phyloP scores from a whole-genome alignment of 2,888 invertebrate genomes.

The Phalera bucephala region DNA sequence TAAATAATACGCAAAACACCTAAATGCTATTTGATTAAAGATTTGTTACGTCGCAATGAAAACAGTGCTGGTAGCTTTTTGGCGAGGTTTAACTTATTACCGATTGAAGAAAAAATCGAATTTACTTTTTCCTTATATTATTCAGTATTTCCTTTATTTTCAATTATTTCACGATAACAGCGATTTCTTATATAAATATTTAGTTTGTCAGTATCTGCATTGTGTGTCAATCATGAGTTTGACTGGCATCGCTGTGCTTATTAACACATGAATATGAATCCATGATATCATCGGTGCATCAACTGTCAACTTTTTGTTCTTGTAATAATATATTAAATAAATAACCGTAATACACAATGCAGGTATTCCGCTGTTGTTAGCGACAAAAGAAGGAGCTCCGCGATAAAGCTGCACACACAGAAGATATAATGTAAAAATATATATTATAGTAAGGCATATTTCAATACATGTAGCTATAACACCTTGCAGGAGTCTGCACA shows the following conservation, averaged over 20 bases:
- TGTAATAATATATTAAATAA: constrained; percentile 6
- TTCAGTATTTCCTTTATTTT: no score
- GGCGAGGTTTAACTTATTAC: not conserved
- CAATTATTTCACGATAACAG: not conserved
- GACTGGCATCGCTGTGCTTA: not conserved
- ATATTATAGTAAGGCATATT: no score
- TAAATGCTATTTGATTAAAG: constrained; percentile 68
- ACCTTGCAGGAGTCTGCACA: no score
- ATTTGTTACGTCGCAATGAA: constrained; percentile 47
- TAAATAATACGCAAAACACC: constrained; percentile 71
- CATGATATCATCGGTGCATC: not conserved
- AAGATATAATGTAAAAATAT: no score
- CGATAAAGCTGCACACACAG: no score
- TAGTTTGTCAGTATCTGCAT: not conserved
- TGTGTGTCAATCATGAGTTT: constrained; percentile 1
- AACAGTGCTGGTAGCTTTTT: constrained; percentile 27
- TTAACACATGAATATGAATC: constrained; percentile 2
- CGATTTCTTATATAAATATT: not conserved
- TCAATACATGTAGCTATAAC: no score
- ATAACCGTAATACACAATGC: constrained; percentile 3
- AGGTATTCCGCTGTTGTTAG: not conserved
- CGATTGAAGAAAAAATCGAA: no score
- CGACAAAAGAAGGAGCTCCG: not conserved
- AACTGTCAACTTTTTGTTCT: constrained; percentile 1
- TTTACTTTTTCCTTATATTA: no score